These are phyloP conservation scores for Tupaia tana DNA, from an alignment of 2,113 vertebrate species.

Conservation along the genomic window DNA sequence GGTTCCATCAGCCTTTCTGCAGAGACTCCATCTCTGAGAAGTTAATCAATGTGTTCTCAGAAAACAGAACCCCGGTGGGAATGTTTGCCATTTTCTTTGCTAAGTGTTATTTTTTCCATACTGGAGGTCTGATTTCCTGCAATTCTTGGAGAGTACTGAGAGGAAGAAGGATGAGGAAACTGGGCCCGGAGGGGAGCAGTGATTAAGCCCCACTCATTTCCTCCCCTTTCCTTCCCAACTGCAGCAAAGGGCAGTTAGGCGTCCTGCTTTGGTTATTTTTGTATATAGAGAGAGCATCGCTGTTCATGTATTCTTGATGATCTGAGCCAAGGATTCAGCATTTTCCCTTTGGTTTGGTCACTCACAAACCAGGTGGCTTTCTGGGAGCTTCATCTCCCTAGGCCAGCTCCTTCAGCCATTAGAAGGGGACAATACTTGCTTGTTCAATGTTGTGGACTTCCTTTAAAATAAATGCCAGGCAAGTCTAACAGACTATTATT, in stretches of 20 bases:
- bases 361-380: background rate
- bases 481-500: background rate
- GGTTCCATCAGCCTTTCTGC: constrained; percentile 8
- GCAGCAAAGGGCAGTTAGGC: background rate
- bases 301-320: background rate
- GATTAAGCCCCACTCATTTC: constrained; percentile 71
- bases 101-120: constrained; percentile 73
- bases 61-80: constrained; percentile 65
- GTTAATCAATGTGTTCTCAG: constrained; percentile 58
- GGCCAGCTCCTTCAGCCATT: background rate
- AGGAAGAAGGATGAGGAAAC: constrained; percentile 77
- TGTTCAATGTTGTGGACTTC: constrained; percentile 51
- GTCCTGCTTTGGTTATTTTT: background rate
- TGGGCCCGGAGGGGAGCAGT: constrained; percentile 33
- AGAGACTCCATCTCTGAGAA: background rate
- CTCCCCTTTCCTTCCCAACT: constrained; percentile 9
- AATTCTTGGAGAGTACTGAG: constrained; percentile 80
- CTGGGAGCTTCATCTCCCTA: background rate
- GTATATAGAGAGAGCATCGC: background rate
- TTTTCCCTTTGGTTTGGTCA: background rate
- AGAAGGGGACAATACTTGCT: constrained; percentile 9
- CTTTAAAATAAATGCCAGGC: constrained; percentile 60
- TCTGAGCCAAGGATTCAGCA: background rate
- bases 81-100: constrained; percentile 75
- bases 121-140: constrained; percentile 78